Evolutionary conservation across 2,113 vertebrate genomes (phyloP), one percentile per base, ranked within the genome.

Genomic region (Eulemur rufifrons): DNA sequence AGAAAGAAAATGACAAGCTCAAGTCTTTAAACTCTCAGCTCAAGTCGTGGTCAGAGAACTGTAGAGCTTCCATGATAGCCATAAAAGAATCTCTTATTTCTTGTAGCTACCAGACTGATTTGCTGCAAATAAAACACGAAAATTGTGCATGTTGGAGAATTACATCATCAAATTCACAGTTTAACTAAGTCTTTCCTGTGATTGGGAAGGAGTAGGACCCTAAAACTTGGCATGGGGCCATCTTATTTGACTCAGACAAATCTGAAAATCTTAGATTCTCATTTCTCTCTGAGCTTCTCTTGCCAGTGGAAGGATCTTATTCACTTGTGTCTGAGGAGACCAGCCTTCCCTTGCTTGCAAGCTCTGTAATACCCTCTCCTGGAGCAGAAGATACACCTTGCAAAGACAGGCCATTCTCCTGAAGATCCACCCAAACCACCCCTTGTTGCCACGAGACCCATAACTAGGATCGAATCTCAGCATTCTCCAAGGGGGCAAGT

Each of bases 81-180:
- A 45, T 73, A 86, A 84, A 69, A 78, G 12, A 71, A 88, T 59
- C 14, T 71, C 63, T 93, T 68, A 71, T 80, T 96, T 89, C 87
- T 94, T 76, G 9, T 68, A 66, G 68, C 8, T 39, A 59, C 14
- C 61, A 90, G n/a, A 64, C n/a, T 81, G 85, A 88, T 37, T 80
- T 76, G 73, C 84, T 71, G 45, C 39, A 93, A 85, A 76, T 74
- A 71, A 80, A 86, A 91, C 74, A 89, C 29, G 78, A 66, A 78
- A 54, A 89, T 7, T 23, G 17, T 73, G 54, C 81, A 10, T 94
- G 25, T 73, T 89, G 37, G 45, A 59, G 76, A 96, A 63, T 81
- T 69, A 37, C 2, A 63, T 86, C 37, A 27, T 81, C 73, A 17
- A 87, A 91, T 87, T 90, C 39, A 69, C 9, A 91, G 42, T 77